Base-by-base conservation (phyloP, 2,888 invertebrate genomes). In the Anarsia innoxiella region DNA sequence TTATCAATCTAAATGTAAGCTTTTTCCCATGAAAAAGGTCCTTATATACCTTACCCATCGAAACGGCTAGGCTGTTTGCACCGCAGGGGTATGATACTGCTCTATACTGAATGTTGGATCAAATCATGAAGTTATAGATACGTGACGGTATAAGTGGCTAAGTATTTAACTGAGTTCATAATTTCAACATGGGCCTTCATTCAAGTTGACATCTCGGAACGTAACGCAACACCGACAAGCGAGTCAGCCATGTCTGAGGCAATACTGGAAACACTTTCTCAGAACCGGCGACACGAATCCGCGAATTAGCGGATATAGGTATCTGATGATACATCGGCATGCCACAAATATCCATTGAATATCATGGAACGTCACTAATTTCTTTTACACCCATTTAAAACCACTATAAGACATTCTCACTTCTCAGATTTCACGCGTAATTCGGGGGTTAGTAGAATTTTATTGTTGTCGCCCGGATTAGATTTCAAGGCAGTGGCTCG, bases 301-400 rank as follows among this genome's bases (percentile, higher is more conserved):
- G 32, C 36, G 42, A 45, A 39, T 13, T 5, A 12, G 23, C 23
- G 23, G 46, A 37, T 46, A 53, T 51, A 56, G n/a, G n/a, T n/a
- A n/a, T 13, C 28, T 32, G 32, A 32, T 23, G 13, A 12, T 5
- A 12, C 13, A 19, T 19, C 19, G 6, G 19, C 23, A n/a, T 32
- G 23, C 31, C 23, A 32, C 31, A 23, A 23, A 2, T 16, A 15
- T 8, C 12, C 3, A 23, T 1, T n/a, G n/a, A n/a, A n/a, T 3
- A 26, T 19, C 19, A 12, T 27, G n/a, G 4, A 3, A 8, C 15
- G 12, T 31, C 6, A 8, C 23, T 27, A 5, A 27, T 27, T 3
- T 9, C n/a, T 23, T 31, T 13, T 11, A 25, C 26, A 16, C 12
- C n/a, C 4, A 30, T 31, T 40, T 35, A 13, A 8, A 11, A 35